Evolutionary conservation across 2,888 invertebrate genomes (phyloP).

Genomic region (Drosophila leonis): DNA sequence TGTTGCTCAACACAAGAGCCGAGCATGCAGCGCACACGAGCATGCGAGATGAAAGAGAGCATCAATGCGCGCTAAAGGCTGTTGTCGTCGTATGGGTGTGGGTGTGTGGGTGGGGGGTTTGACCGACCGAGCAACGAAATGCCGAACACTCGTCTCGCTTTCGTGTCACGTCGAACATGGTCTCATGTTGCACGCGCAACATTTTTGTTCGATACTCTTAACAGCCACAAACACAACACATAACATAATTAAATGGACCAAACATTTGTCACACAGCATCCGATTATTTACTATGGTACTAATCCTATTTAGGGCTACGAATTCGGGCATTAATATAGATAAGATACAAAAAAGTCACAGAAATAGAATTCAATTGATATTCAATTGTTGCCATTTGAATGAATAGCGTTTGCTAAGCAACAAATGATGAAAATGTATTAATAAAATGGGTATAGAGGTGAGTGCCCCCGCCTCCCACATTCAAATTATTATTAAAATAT

Average conservation of each 20-base stretch:
- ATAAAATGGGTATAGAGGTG: too few species aligned
- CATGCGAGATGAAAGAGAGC: constrained; percentile 24
- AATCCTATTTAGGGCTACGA: constrained; percentile 7
- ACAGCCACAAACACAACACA: background rate
- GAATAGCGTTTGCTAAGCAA: background rate
- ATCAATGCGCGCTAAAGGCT: background rate
- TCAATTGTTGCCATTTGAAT: too few species aligned
- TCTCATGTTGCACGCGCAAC: constrained; percentile 17
- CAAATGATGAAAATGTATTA: background rate
- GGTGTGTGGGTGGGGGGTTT: background rate
- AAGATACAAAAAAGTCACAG: background rate
- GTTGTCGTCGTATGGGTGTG: background rate
- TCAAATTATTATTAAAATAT: too few species aligned
- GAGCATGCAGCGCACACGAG: background rate
- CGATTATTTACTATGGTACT: constrained; percentile 4
- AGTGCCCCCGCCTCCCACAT: too few species aligned
- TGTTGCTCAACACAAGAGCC: constrained; percentile 41
- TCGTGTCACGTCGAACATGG: constrained; percentile 23
- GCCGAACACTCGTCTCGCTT: constrained; percentile 16
- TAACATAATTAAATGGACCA: constrained; percentile 10
- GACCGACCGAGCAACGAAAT: constrained; percentile 42
- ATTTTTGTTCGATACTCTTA: constrained; percentile 32
- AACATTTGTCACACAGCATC: constrained; percentile 8
- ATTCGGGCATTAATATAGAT: background rate
- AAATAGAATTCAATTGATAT: background rate